Evolutionary conservation across 1,140 invertebrate genomes (phyloP).

Genomic region (Saccostrea echinata): DNA sequence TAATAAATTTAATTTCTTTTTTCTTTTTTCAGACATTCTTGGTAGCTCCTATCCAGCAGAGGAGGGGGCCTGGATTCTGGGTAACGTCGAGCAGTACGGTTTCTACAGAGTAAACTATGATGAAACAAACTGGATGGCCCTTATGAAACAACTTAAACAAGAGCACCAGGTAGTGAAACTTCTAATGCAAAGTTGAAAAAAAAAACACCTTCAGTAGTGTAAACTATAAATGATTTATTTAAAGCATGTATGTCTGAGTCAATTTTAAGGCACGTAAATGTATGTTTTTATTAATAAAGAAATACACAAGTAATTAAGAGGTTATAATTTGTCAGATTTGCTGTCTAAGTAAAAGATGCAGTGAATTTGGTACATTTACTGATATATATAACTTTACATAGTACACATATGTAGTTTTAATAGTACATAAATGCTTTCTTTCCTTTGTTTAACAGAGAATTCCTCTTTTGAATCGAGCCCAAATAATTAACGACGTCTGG

Average conservation of each 20-base stretch:
- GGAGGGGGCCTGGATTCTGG: constrained; percentile 62
- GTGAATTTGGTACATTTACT: too few species aligned
- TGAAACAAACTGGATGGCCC: constrained; percentile 86
- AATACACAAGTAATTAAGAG: too few species aligned
- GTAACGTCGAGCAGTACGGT: constrained; percentile 85
- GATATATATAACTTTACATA: too few species aligned
- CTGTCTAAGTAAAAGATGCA: too few species aligned
- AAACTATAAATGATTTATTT: too few species aligned
- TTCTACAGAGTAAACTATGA: constrained; percentile 93
- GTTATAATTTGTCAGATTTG: too few species aligned
- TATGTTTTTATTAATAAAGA: too few species aligned
- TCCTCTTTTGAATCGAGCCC: constrained; percentile 89
- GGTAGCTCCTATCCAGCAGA: background rate
- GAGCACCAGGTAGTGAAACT: constrained; percentile 82
- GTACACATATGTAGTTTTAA: background rate
- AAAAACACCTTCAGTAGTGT: too few species aligned
- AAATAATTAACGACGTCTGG: constrained; percentile 92
- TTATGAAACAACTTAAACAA: constrained; percentile 85
- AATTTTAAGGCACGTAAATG: too few species aligned
- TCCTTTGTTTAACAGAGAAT: constrained; percentile 79
- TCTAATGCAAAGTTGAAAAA: too few species aligned
- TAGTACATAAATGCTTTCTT: background rate
- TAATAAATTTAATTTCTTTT: too few species aligned
- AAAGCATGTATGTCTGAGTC: too few species aligned
- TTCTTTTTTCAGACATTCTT: background rate